Evolutionary conservation across 2,113 vertebrate species (phyloP), one percentile per base, ranked within the genome.

Genomic region (Potamarius usumacintae): DNA sequence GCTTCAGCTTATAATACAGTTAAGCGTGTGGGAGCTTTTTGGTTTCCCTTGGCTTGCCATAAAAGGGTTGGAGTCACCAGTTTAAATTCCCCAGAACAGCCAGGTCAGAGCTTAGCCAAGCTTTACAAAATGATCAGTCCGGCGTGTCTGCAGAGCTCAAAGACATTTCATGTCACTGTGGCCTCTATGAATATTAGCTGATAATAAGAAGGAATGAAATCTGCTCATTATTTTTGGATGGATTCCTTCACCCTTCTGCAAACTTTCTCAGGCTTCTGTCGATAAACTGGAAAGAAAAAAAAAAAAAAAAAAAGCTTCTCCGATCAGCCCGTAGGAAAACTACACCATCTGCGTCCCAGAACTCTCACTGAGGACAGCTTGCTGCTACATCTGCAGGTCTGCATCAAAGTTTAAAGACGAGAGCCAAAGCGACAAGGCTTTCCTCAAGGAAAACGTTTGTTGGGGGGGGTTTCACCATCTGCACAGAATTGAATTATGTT

Each of bases 401-500:
- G 65, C 69, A n/a, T 80, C 53, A 52, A 76, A 30, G 83, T 82
- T 71, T 77, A 85, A 25, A 78, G 62, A 60, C 5, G 69, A 22
- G 42, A 60, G 57, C 48, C 60, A 55, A 80, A 20, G 22, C 11
- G 3, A 18, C 58, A 74, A n/a, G 27, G 62, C 55, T 80, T 84
- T 85, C 71, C 34, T 80, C 84, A 62, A 62, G 57, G 62, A 82
- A 80, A 82, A 52, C 72, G 78, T 90, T 84, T 74, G 71, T 74
- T 80, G 18, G 14, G 60, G 15, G 17, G 69, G 69, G 7, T 42
- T 8, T 60, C 9, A 27, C 84, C 89, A 90, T 88, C 89, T 90
- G 87, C 79, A 86, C 82, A 67, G 67, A 72, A 80, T 74, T 80
- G 67, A 88, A 88, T 88, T 87, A 88, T 25, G 62, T 72, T 82